Conservation (phyloP, 2,113 vertebrate species). For the Egretta garzetta region DNA sequence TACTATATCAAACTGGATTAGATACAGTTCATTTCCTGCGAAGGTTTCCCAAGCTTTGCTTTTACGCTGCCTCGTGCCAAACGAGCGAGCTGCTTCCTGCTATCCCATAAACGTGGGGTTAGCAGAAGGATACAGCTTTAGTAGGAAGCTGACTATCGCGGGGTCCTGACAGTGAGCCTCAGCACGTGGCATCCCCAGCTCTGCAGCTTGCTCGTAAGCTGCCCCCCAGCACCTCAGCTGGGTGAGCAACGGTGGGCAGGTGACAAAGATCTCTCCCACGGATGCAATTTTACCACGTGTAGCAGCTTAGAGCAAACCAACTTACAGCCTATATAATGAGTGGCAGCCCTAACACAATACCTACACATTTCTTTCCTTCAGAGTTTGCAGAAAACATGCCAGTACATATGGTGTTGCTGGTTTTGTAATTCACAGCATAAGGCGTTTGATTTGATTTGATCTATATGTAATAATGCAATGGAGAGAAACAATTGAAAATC, state of each 20-base stretch:
- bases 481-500: background rate
- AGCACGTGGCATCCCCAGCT: background rate
- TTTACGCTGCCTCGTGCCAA: background rate
- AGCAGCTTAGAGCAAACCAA: background rate
- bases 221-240: background rate
- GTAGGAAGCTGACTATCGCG: background rate
- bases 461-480: background rate
- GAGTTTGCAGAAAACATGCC: background rate
- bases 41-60: slow-evolving; percentile 17
- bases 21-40: slow-evolving; percentile 24
- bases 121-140: background rate
- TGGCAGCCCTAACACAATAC: background rate
- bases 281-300: background rate
- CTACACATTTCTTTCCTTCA: background rate
- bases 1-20: slow-evolving; percentile 54
- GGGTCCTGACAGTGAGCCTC: background rate
- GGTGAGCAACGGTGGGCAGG: background rate
- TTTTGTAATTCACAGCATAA: background rate
- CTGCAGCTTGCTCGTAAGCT: background rate
- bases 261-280: background rate
- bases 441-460: background rate
- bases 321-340: background rate
- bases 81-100: background rate
- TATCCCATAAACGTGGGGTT: background rate
- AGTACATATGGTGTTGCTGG: background rate